Evolutionary conservation across 1,140 invertebrate genomes (phyloP).

Genomic region (Alviniconcha marisindica): DNA sequence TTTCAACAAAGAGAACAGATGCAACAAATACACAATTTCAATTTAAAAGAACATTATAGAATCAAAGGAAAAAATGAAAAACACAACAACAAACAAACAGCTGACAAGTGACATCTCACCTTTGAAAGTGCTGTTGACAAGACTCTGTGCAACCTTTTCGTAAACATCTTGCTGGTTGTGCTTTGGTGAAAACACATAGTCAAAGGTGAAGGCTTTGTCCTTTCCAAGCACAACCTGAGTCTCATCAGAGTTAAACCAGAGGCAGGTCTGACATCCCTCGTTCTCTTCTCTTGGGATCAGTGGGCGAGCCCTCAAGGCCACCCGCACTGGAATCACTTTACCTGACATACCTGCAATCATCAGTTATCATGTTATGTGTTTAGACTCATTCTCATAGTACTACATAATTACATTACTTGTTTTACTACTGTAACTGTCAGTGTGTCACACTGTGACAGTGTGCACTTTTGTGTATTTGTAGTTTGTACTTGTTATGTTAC

Average conservation of each 20-base stretch:
- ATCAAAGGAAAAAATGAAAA: no score
- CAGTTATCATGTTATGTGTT: not conserved
- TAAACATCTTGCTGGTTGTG: constrained; percentile 87
- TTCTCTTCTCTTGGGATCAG: constrained; percentile 83
- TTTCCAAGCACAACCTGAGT: constrained; percentile 92
- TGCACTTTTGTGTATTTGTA: not conserved
- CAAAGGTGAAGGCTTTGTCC: constrained; percentile 92
- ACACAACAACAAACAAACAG: no score
- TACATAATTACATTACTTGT: no score
- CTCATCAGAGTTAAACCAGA: constrained; percentile 67
- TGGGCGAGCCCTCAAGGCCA: constrained; percentile 89
- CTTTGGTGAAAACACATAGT: constrained; percentile 87
- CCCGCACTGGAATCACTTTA: constrained; percentile 76
- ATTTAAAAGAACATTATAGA: no score
- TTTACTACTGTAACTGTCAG: not conserved
- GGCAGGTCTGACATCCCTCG: constrained; percentile 73
- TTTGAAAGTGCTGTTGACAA: constrained; percentile 89
- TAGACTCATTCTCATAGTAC: not conserved
- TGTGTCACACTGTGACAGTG: not conserved
- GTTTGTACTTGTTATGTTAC: no score
- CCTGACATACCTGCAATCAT: constrained; percentile 10
- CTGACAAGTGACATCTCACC: constrained; percentile 77
- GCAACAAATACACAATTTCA: no score
- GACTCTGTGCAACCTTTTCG: constrained; percentile 83
- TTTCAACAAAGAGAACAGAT: no score